Evolutionary conservation across 2,888 invertebrate genomes (phyloP), one percentile per base, ranked within the genome.

Genomic region (Rhingia campestris): DNA sequence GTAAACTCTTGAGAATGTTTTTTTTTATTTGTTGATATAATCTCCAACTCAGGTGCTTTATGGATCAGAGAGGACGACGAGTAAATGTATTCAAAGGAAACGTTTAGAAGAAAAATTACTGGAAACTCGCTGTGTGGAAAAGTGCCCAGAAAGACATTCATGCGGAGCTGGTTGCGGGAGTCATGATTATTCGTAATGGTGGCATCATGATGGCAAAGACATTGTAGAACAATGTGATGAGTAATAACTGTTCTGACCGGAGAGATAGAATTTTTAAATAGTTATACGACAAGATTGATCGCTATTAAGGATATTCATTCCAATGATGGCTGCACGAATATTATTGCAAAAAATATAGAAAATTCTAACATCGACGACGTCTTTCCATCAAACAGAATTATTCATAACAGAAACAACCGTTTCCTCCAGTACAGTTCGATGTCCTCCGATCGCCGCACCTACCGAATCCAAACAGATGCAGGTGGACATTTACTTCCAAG

Each of bases 401-500:
- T 64, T 56, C 32, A 39, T 47, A 43, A 63, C 80, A 22, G 22
- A 22, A 22, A 22, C 22, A 22, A 82, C 77, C 59, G 81, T 77
- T 82, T 82, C 81, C 81, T 82, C 61, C 22, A 22, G 22, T 63
- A 32, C 64, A 22, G 66, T 77, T 82, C 81, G 81, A 67, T 82
- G 81, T 82, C 81, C 81, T 82, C 81, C 37, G 61, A 33, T 39
- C 49, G 63, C 43, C 51, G 54, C 43, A 43, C 63, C 35, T 14
- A 33, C 70, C 74, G 84, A 84, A 84, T 80, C 84, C 84, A 75
- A 84, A 80, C 74, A 84, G 80, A 79, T 84, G 84, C 84, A 84
- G 84, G 84, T 84, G 84, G 80, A 84, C 84, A 84, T 84, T 84
- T 80, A 75, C 80, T 84, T 84, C 84, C 84, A 84, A 84, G 74